A percentile compares a stretch with the other conserved stretches of the same genome.
Conservation (phyloP, 37 sponge, comb jelly and placozoan genomes). For the Diacarnus erythraeanus region DNA sequence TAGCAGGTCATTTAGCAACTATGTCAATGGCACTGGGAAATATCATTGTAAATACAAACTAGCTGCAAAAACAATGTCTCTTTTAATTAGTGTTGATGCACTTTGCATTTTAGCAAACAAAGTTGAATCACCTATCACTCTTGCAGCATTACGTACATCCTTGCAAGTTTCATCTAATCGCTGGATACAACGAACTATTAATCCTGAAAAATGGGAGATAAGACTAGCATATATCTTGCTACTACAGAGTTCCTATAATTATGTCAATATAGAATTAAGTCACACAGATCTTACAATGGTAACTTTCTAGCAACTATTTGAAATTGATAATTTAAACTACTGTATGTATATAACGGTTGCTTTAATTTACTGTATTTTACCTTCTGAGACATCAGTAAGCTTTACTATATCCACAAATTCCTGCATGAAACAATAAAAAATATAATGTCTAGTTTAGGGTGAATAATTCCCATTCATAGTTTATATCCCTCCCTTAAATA, state of each 20-base stretch:
- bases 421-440: conserved; percentile 42
- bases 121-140: conserved; percentile 80
- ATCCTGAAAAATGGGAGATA: conserved; percentile 32
- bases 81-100: conserved; percentile 79
- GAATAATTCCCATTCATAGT: too few relatives aligned
- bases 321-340: background rate
- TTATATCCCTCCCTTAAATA: too few relatives aligned
- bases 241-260: too few relatives aligned
- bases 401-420: conserved; percentile 87
- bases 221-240: too few relatives aligned
- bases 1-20: too few relatives aligned
- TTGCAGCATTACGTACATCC: conserved; percentile 82
- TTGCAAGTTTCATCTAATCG: conserved; percentile 85
- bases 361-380: conserved; percentile 20
- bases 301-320: background rate
- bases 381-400: conserved; percentile 93
- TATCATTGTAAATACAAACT: conserved; percentile 75
- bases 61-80: conserved; percentile 98
- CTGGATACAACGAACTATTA: conserved; percentile 96
- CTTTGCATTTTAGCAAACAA: conserved; percentile 77
- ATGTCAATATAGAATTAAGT: too few relatives aligned
- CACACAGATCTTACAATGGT: background rate
- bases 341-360: background rate
- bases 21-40: too few relatives aligned
- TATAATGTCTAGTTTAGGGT: too few relatives aligned